Evolutionary conservation across 2,797 vertebrate species (phyloP).

Genomic region (Limosa lapponica): DNA sequence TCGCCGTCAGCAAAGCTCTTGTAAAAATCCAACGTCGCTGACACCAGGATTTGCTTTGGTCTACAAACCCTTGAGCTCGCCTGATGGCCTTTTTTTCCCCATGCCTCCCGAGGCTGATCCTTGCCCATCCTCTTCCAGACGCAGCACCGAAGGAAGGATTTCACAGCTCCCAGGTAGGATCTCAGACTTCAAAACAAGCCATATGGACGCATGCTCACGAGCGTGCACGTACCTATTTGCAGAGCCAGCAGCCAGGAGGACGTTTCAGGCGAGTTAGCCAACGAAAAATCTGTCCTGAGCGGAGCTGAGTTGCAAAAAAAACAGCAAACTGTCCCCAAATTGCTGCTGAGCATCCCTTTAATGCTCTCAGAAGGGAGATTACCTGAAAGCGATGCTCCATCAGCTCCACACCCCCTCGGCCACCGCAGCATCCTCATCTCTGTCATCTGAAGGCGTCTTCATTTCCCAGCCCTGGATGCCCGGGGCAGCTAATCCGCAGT

Average conservation of each 20-base stretch:
- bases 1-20: background rate
- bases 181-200: background rate
- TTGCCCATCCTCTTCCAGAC: background rate
- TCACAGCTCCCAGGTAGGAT: background rate
- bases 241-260: background rate
- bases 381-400: background rate
- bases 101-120: background rate
- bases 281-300: background rate
- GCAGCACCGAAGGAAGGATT: background rate
- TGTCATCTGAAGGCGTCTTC: background rate
- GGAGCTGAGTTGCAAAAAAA: background rate
- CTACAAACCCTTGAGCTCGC: background rate
- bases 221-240: fast-evolving
- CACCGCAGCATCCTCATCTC: background rate
- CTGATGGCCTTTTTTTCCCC: background rate
- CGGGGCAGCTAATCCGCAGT: background rate
- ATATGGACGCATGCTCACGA: fast-evolving
- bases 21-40: fast-evolving
- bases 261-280: background rate
- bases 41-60: background rate
- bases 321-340: background rate
- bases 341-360: background rate
- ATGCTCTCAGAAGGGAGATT: background rate
- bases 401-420: fast-evolving
- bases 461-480: background rate